phyloP scores from a whole-genome alignment of 1,140 invertebrate genomes.

The Brachionus sp. region DNA sequence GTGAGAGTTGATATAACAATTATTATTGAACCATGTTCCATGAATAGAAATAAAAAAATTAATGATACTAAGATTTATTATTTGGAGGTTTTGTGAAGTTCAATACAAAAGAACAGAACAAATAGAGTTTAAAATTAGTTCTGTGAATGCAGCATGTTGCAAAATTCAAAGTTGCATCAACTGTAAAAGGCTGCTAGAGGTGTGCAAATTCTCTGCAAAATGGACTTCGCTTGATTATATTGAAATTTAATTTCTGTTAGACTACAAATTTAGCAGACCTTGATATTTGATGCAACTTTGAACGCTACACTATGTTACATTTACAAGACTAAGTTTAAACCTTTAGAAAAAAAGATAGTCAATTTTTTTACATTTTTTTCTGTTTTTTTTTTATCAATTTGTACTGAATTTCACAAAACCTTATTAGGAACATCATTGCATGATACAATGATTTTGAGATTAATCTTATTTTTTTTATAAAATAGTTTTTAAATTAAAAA shows the following conservation, averaged over 20 bases:
- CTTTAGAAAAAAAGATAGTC: background rate
- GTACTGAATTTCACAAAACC: background rate
- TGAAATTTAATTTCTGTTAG: background rate
- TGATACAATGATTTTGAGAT: too few relatives aligned
- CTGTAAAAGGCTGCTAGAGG: background rate
- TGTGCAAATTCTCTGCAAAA: background rate
- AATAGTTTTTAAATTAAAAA: too few relatives aligned
- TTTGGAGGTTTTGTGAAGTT: too few relatives aligned
- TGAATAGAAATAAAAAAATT: too few relatives aligned
- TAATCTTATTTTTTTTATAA: too few relatives aligned
- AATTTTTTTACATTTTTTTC: background rate
- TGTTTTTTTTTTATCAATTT: background rate
- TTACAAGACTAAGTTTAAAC: background rate
- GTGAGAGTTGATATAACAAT: too few relatives aligned
- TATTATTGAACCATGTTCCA: too few relatives aligned
- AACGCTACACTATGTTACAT: background rate
- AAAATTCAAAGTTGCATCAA: background rate
- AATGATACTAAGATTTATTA: too few relatives aligned
- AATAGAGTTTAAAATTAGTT: background rate
- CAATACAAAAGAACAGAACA: too few relatives aligned
- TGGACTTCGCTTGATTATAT: background rate
- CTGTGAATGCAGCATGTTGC: background rate
- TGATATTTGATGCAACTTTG: background rate
- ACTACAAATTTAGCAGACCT: background rate
- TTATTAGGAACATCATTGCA: too few relatives aligned